Conservation (phyloP, 2,113 vertebrate species). For the Varanus salvator region DNA sequence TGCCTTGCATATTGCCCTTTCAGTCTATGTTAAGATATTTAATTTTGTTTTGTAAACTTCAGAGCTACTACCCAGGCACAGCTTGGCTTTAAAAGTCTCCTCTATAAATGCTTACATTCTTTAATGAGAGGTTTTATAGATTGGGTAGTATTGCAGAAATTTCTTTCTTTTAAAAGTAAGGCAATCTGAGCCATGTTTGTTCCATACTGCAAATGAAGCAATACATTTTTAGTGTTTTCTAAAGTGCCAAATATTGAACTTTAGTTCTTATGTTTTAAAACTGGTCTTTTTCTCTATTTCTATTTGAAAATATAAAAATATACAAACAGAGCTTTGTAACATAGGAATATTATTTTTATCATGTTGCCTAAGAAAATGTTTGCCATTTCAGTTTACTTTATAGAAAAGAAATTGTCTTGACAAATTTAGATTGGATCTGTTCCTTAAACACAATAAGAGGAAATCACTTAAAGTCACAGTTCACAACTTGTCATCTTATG, state of each 20-base stretch:
- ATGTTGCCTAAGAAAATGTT: neutral
- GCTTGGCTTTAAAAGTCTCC: neutral
- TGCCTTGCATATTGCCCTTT: neutral
- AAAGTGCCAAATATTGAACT: neutral
- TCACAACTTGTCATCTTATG: neutral
- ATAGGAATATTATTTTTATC: neutral
- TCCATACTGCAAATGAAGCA: neutral
- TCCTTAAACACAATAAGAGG: neutral
- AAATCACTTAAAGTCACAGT: neutral
- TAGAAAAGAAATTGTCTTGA: neutral
- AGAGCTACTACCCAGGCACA: neutral
- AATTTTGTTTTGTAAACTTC: neutral
- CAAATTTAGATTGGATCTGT: neutral
- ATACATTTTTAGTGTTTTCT: neutral
- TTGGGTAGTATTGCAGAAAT: neutral
- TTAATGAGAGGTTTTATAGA: neutral
- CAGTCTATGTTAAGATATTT: neutral
- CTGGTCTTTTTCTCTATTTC: neutral
- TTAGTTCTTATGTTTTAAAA: neutral
- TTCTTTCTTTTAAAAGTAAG: too few species aligned
- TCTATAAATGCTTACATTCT: neutral
- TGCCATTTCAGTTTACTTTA: neutral
- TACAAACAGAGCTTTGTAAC: neutral
- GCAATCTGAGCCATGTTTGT: neutral
- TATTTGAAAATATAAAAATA: neutral